Evolutionary conservation across 2,888 invertebrate species (phyloP), one percentile per base, ranked within the genome.

Genomic region (Pollenia angustigena): DNA sequence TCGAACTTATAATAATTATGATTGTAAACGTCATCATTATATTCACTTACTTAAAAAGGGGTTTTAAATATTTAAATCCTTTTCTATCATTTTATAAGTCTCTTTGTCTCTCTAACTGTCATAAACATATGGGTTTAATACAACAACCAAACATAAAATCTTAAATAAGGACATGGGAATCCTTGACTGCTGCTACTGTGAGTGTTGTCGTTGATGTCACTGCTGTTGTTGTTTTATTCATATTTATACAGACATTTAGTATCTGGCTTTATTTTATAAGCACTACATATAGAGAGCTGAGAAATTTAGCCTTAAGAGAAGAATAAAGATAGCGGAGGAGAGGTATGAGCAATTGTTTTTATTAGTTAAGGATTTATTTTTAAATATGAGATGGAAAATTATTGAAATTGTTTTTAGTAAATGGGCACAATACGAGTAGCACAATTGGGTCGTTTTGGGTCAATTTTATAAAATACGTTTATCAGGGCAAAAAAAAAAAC

Each of bases 1-100:
- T 8, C 23, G 32, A 48, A 23, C 50, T 72, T 72, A 64, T 40
- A 48, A 56, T 64, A 46, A 48, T 71, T 18, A 50, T 81, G 71
- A 64, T 64, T 64, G 52, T 56, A 78, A 72, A 40, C 72, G 58
- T 79, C 66, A 79, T 80, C 69, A 56, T 76, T 81, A 75, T 74
- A 75, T 69, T 48, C 80, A 75, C 60, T 75, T 78, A 78, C 32
- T 76, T 76, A 81, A 81, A 69, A 58, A 75, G 42, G 64, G 48
- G 72, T 75, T 82, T 46, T 52, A 75, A 75, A 78, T 78, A 85
- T 85, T 85, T 74, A 79, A 85, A 85, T 75, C 83, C 60, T 48
- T 71, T 50, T 62, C 52, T 32, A 54, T 44, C 62, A 62, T 18
- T 71, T n/a, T 32, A 18, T 18, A 23, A 3, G 8, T 56, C 52